Evolutionary conservation across 2,113 vertebrate genomes (phyloP).

Genomic region (Ameiurus melas): DNA sequence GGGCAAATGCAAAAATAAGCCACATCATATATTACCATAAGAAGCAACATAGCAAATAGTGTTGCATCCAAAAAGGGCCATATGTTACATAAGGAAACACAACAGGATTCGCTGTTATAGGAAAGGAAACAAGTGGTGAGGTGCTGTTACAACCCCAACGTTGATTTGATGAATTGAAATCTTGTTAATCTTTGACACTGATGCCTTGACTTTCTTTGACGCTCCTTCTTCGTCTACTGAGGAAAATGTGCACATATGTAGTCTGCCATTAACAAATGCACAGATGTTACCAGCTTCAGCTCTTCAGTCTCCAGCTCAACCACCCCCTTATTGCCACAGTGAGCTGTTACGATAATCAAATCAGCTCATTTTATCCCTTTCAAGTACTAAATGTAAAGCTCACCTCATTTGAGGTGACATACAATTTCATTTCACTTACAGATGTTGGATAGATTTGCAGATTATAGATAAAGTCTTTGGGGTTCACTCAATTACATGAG

Average conservation of each 20-base stretch:
- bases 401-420: neutral
- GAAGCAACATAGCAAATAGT: neutral
- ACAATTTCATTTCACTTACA: neutral
- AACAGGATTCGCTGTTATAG: neutral
- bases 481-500: neutral
- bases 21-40: neutral
- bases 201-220: neutral
- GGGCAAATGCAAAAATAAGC: neutral
- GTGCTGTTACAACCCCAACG: neutral
- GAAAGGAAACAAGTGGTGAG: neutral
- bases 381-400: neutral
- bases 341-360: neutral
- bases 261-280: neutral
- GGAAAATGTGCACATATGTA: neutral
- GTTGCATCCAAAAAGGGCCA: neutral
- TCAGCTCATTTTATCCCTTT: neutral
- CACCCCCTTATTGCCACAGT: neutral
- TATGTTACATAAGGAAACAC: neutral
- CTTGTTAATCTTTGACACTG: neutral
- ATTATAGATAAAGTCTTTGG: neutral
- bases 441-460: neutral
- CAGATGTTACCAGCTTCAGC: neutral
- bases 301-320: neutral
- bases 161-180: neutral
- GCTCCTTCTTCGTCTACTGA: neutral